These are phyloP conservation scores for Kryptolebias ocellatus DNA, from an alignment of 2,797 vertebrate genomes.

Conservation along the genomic window DNA sequence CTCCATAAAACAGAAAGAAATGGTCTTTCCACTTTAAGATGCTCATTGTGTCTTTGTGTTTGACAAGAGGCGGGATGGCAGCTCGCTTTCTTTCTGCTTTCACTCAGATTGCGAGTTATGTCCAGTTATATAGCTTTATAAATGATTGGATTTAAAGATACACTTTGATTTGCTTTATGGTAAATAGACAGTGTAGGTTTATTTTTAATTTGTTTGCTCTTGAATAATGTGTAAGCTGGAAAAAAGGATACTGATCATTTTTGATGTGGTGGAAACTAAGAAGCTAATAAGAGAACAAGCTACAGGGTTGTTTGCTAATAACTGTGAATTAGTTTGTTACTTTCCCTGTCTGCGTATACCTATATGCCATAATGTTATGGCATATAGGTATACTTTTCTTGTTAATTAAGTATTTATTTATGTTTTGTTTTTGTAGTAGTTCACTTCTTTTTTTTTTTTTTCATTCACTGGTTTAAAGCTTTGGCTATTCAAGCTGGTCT, in stretches of 20 bases:
- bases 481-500: neutral
- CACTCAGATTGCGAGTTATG: slow-evolving; percentile 66
- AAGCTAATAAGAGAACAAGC: too few species aligned
- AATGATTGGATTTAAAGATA: slow-evolving; percentile 32
- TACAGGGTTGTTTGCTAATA: too few species aligned
- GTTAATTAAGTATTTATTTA: neutral
- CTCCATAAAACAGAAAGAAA: slow-evolving; percentile 68
- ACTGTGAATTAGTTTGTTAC: neutral
- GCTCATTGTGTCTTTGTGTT: slow-evolving; percentile 64
- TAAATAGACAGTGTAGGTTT: slow-evolving; percentile 44
- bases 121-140: slow-evolving; percentile 68
- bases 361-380: neutral
- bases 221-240: too few species aligned
- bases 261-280: too few species aligned
- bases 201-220: slow-evolving; percentile 38
- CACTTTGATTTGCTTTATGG: slow-evolving; percentile 43
- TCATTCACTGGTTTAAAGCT: slow-evolving; percentile 27
- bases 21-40: slow-evolving; percentile 62
- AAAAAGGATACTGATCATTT: too few species aligned
- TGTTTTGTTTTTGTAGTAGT: slow-evolving; percentile 8
- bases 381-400: neutral
- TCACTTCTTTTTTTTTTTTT: slow-evolving; percentile 18
- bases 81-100: slow-evolving; percentile 31
- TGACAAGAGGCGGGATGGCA: slow-evolving; percentile 73
- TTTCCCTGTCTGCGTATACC: neutral